Evolutionary conservation across 2,888 invertebrate species (phyloP).

Genomic region (Athalia cordata): DNA sequence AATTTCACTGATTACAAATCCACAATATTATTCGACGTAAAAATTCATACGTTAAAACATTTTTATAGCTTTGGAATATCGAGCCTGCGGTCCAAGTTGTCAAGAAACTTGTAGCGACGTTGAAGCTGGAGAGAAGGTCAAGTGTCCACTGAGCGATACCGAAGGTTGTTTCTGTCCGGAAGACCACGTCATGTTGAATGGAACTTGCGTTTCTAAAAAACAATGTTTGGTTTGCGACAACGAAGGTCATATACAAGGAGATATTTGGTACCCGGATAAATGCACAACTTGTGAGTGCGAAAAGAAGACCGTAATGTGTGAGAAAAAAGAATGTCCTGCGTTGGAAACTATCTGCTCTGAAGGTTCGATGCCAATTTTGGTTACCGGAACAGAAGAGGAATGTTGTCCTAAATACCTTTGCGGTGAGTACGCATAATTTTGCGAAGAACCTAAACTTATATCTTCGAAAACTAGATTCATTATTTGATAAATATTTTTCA

Average conservation of each 20-base stretch:
- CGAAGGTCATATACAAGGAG: constrained; percentile 81
- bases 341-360: constrained; percentile 78
- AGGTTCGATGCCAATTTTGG: constrained; percentile 76
- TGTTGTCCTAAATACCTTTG: constrained; percentile 85
- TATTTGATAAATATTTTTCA: constrained; percentile 10
- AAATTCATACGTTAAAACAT: neutral
- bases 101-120: constrained; percentile 81
- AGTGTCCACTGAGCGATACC: constrained; percentile 74
- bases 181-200: constrained; percentile 82
- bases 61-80: constrained; percentile 73
- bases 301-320: constrained; percentile 77
- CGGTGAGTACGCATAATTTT: constrained; percentile 69
- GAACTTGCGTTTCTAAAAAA: constrained; percentile 81
- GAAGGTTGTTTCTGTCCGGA: constrained; percentile 92
- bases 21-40: neutral
- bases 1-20: neutral
- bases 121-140: constrained; percentile 62
- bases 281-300: constrained; percentile 85
- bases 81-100: constrained; percentile 78
- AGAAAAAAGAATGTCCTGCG: constrained; percentile 77
- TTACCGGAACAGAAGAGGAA: constrained; percentile 76
- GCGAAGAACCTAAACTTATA: too few species aligned
- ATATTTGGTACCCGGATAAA: constrained; percentile 81
- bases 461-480: too few species aligned
- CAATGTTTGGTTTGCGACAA: constrained; percentile 86